A percentile compares a stretch with the other conserved stretches of the same genome.
phyloP scores from a whole-genome alignment of 2,797 vertebrate species.

The Onychomys arenicola region DNA sequence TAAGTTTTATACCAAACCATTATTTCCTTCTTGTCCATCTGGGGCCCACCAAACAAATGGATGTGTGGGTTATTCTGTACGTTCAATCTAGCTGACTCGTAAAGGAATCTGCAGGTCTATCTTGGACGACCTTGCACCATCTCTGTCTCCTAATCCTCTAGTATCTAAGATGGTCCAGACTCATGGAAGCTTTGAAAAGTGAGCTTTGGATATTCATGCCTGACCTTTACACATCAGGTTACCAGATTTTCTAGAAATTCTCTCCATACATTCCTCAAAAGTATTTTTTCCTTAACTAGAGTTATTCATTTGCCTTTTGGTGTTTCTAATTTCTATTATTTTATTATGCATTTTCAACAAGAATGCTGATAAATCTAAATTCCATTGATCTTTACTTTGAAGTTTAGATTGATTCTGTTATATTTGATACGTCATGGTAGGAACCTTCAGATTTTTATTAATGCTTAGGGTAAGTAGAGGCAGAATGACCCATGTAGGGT shows the following conservation, averaged over 20 bases:
- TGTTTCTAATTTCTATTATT: neutral
- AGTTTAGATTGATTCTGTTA: neutral
- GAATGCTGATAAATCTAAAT: neutral
- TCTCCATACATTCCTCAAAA: neutral
- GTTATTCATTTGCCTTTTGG: neutral
- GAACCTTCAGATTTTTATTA: neutral
- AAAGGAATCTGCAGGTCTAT: neutral
- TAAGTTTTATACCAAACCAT: constrained; percentile 51
- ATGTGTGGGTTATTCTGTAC: neutral
- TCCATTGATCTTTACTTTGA: neutral
- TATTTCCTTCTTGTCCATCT: constrained; percentile 65
- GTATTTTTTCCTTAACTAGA: neutral
- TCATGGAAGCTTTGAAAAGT: neutral
- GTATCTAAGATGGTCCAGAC: too few relatives aligned
- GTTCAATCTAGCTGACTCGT: neutral
- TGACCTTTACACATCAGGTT: neutral
- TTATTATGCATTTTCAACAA: neutral
- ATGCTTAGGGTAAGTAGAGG: neutral
- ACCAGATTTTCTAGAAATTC: neutral
- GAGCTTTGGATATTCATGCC: neutral
- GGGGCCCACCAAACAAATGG: constrained; percentile 55
- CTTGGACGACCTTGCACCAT: neutral
- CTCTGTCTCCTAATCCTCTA: neutral
- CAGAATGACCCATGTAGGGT: neutral
- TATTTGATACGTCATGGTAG: neutral